Percentiles rank a stretch among this genome's conserved stretches.
phyloP scores from a whole-genome alignment of 2,888 invertebrate genomes.

The Scrobipalpa costella region DNA sequence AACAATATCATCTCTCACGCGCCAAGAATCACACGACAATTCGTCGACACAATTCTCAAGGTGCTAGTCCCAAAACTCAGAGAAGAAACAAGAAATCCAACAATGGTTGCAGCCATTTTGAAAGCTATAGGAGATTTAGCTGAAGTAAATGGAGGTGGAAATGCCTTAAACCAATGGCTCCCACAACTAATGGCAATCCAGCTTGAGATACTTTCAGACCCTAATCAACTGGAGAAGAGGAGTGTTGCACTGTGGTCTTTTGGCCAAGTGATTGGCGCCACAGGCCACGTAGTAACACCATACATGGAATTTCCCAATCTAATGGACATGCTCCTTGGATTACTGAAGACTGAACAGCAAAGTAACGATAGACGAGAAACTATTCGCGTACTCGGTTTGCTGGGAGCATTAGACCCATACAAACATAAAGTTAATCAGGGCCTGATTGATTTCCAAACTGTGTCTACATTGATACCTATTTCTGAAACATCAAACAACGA shows the following conservation, averaged over 20 bases:
- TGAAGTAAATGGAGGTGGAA: constrained; percentile 92
- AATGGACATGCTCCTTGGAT: constrained; percentile 94
- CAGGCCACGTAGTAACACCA: constrained; percentile 97
- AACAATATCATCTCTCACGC: constrained; percentile 97
- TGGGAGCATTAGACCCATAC: constrained; percentile 99
- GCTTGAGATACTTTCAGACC: constrained; percentile 96
- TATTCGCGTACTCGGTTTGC: constrained; percentile 94
- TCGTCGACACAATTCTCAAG: constrained; percentile 95
- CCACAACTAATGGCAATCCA: constrained; percentile 93
- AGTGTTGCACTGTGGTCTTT: constrained; percentile 97
- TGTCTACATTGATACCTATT: constrained; percentile 89
- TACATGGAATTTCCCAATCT: constrained; percentile 96
- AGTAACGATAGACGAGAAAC: constrained; percentile 92
- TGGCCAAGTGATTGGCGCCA: constrained; percentile 97
- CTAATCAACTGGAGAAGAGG: constrained; percentile 95
- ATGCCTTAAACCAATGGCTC: constrained; percentile 94
- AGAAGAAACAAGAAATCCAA: constrained; percentile 93
- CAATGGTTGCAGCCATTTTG: constrained; percentile 94
- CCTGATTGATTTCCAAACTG: constrained; percentile 92
- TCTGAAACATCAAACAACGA: constrained; percentile 85
- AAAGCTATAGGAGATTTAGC: constrained; percentile 97
- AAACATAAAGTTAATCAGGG: constrained; percentile 98
- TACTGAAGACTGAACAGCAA: constrained; percentile 97
- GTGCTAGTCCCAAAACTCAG: constrained; percentile 94
- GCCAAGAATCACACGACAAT: constrained; percentile 95